Conservation (phyloP, 1,140 invertebrate genomes). For the Drosophila rhopaloa region DNA sequence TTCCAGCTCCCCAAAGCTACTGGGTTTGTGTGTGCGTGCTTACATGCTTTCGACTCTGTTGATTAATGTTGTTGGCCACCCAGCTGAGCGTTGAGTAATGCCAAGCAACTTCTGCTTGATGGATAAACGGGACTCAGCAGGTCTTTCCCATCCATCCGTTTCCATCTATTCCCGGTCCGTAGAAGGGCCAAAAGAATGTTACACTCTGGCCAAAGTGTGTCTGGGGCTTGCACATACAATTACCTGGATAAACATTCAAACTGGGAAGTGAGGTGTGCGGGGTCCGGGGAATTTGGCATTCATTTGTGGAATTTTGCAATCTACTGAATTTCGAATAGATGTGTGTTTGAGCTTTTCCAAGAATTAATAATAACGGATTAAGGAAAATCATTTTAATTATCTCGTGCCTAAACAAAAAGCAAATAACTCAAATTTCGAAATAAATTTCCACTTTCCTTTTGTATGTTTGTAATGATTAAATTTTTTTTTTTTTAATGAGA, state of each 20-base stretch:
- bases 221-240: constrained; percentile 14
- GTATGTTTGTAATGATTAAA: too few relatives aligned
- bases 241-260: constrained; percentile 2
- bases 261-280: background rate
- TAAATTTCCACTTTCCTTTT: too few relatives aligned
- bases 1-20: constrained; percentile 1
- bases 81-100: constrained; percentile 54
- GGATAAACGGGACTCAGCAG: constrained; percentile 20
- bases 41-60: constrained; percentile 60
- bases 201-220: constrained; percentile 8
- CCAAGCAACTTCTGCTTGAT: constrained; percentile 29
- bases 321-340: background rate
- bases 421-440: too few relatives aligned
- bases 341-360: background rate
- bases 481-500: too few relatives aligned
- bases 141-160: constrained; percentile 1
- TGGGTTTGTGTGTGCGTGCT: constrained; percentile 30
- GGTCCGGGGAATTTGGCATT: constrained; percentile 1
- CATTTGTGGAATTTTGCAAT: background rate
- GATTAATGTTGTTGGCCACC: constrained; percentile 62
- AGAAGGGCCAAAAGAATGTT: constrained; percentile 26
- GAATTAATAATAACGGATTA: background rate
- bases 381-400: background rate
- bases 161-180: constrained; percentile 1
- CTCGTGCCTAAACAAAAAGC: too few relatives aligned